Evolutionary conservation across 2,113 vertebrate species (phyloP).

Genomic region (Antennarius striatus): DNA sequence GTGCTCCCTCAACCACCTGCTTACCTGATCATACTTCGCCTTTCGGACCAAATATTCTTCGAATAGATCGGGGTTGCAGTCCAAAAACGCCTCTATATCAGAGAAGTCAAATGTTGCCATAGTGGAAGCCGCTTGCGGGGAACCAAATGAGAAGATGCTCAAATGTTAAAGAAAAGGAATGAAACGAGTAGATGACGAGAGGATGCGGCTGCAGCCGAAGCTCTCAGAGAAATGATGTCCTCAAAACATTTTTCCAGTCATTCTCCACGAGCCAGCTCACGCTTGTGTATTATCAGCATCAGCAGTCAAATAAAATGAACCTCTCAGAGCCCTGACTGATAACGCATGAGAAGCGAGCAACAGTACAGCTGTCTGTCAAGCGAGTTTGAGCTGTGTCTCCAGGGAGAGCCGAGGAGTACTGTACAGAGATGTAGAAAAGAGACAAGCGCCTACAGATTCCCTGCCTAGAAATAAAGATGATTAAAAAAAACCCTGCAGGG

Average conservation of each 20-base stretch:
- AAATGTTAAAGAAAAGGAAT: slow-evolving; percentile 24
- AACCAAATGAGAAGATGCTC: slow-evolving; percentile 15
- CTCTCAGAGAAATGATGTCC: slow-evolving; percentile 35
- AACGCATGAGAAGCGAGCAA: slow-evolving; percentile 23
- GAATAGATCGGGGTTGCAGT: slow-evolving; percentile 81
- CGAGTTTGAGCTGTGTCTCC: slow-evolving; percentile 33
- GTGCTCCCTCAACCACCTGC: slow-evolving; percentile 77
- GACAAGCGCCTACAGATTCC: too few relatives aligned
- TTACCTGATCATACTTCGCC: slow-evolving; percentile 76
- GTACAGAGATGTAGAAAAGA: too few relatives aligned
- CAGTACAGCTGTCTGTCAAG: slow-evolving; percentile 58
- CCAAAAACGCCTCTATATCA: slow-evolving; percentile 82
- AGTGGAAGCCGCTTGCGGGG: slow-evolving; percentile 27
- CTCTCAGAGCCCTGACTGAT: slow-evolving; percentile 33
- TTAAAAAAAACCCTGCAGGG: slow-evolving; percentile 14
- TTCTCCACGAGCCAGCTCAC: slow-evolving; percentile 7
- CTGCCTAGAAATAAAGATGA: too few relatives aligned
- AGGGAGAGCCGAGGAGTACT: slow-evolving; percentile 35
- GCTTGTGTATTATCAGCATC: too few relatives aligned
- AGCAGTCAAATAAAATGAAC: slow-evolving; percentile 18
- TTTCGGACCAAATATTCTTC: slow-evolving; percentile 80
- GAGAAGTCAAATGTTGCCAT: slow-evolving; percentile 82
- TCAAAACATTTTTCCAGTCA: slow-evolving; percentile 26
- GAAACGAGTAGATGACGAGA: slow-evolving; percentile 2
- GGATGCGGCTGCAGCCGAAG: slow-evolving; percentile 32